Conservation (phyloP, 2,113 vertebrate species). For the Calypte anna region DNA sequence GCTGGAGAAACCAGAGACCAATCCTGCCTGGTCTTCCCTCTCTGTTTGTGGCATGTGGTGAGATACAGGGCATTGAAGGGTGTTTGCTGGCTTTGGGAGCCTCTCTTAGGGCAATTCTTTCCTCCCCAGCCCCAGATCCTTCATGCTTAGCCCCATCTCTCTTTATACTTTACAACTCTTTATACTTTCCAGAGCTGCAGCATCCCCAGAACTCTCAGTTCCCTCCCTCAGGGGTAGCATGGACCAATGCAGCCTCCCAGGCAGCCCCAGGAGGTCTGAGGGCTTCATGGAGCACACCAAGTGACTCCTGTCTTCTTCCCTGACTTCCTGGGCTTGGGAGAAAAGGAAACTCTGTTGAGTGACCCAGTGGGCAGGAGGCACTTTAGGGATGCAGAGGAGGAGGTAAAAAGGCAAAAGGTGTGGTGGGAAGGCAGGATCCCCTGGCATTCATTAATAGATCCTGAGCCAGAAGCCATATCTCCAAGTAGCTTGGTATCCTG, state of each 20-base stretch:
- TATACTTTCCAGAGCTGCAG: not conserved
- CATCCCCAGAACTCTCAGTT: not conserved
- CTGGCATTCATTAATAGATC: not conserved
- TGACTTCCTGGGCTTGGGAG: not conserved
- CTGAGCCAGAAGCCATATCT: not conserved
- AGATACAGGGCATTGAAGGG: not conserved
- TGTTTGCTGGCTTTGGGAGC: not conserved
- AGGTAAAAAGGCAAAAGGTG: not conserved
- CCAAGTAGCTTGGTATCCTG: not conserved
- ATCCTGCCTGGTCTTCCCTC: not conserved
- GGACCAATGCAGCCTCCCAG: not conserved
- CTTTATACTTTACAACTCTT: not conserved
- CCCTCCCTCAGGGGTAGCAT: accelerated
- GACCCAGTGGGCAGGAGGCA: not conserved
- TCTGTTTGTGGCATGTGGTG: not conserved
- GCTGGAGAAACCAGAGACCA: not conserved
- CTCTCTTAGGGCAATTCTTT: not conserved
- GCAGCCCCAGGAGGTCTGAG: accelerated
- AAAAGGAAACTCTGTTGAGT: not conserved
- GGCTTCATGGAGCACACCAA: not conserved
- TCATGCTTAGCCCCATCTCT: not conserved
- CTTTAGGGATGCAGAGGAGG: not conserved
- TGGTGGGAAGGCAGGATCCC: not conserved
- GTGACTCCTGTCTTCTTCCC: not conserved
- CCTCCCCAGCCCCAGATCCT: not conserved